Evolutionary conservation across 92 coral and sea anemone genomes (phyloP).

Genomic region (Paragorgia papillata): DNA sequence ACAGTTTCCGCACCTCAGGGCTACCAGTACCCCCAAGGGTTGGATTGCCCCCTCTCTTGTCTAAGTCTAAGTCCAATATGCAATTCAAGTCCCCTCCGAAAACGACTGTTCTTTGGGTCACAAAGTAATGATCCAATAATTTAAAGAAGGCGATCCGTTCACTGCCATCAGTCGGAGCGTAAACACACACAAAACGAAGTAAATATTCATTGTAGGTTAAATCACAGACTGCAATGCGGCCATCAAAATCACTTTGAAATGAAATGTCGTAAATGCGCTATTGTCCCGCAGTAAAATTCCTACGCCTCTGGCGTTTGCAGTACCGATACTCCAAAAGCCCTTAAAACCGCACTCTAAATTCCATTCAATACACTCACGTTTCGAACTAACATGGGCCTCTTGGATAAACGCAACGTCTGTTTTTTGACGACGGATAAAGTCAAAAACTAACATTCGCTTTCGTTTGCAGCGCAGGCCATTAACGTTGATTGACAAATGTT

Average conservation of each 20-base stretch:
- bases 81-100: constrained; percentile 55
- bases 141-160: constrained; percentile 40
- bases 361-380: constrained; percentile 22
- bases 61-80: constrained; percentile 2
- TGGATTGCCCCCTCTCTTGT: constrained; percentile 43
- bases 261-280: background rate
- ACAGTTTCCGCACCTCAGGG: background rate
- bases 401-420: constrained; percentile 24
- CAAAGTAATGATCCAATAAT: constrained; percentile 5
- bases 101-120: background rate
- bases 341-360: constrained; percentile 12
- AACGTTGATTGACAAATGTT: constrained; percentile 20
- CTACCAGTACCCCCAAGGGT: background rate
- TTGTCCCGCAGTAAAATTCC: constrained; percentile 4
- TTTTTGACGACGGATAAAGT: background rate
- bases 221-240: background rate
- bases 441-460: constrained; percentile 22
- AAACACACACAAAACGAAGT: constrained; percentile 16
- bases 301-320: background rate
- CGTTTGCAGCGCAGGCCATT: constrained; percentile 13
- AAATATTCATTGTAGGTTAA: background rate
- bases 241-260: background rate
- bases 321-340: constrained; percentile 28
- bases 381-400: constrained; percentile 30
- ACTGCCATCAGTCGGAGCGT: constrained; percentile 40